These are phyloP conservation scores for Campoletis raptor DNA, from an alignment of 2,888 invertebrate genomes.

Conservation along the genomic window DNA sequence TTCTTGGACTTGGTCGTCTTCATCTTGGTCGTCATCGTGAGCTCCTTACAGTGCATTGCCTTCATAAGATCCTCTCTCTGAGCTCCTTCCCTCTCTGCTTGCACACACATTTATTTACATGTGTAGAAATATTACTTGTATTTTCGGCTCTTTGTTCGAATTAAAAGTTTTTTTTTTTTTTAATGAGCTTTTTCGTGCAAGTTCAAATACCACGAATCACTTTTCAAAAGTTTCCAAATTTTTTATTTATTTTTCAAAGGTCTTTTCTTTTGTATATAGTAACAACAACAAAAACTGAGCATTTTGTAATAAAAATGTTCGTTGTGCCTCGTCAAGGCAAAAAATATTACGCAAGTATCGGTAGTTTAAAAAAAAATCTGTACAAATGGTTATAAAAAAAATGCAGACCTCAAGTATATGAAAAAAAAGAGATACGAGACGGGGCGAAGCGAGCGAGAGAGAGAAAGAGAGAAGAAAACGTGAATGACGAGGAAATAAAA, in stretches of 20 bases:
- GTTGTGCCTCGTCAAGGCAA: too few relatives aligned
- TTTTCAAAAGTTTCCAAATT: too few relatives aligned
- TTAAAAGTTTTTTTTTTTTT: background rate
- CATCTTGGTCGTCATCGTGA: constrained; percentile 78
- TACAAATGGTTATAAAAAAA: background rate
- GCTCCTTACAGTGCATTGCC: constrained; percentile 85
- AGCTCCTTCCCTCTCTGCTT: constrained; percentile 39
- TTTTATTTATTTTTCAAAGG: too few relatives aligned
- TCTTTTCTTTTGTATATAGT: too few relatives aligned
- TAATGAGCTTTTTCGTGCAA: background rate
- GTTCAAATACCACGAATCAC: too few relatives aligned
- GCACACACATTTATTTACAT: constrained; percentile 14
- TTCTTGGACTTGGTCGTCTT: constrained; percentile 66
- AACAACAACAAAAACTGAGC: too few relatives aligned
- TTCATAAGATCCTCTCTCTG: constrained; percentile 79
- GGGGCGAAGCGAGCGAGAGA: constrained; percentile 48
- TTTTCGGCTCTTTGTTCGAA: background rate
- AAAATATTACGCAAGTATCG: background rate
- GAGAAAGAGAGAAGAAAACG: constrained; percentile 21
- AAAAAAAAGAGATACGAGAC: constrained; percentile 24
- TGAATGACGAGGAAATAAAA: constrained; percentile 48
- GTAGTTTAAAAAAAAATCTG: background rate
- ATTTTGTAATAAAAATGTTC: too few relatives aligned
- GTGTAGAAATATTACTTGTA: constrained; percentile 20
- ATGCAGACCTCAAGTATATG: background rate